phyloP scores from a whole-genome alignment of 2,888 invertebrate genomes.

The Aromia moschata region DNA sequence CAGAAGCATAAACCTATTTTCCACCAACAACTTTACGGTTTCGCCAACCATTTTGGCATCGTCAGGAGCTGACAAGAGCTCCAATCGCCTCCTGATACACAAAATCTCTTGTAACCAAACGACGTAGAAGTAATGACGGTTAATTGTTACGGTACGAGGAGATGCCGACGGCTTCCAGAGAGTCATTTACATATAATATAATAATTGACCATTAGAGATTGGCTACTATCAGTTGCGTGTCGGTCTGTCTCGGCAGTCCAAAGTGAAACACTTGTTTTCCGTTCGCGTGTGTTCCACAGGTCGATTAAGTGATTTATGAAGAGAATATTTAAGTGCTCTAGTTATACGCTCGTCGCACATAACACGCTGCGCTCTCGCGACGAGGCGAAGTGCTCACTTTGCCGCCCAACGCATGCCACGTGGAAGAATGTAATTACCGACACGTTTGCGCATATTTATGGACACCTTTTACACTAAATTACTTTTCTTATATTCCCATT shows the following conservation, averaged over 20 bases:
- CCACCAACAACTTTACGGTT: too few species aligned
- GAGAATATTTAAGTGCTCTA: conserved; percentile 46
- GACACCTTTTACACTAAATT: conserved; percentile 32
- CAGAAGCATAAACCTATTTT: too few species aligned
- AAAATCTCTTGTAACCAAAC: too few species aligned
- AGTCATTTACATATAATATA: conserved; percentile 16
- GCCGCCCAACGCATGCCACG: conserved; percentile 39
- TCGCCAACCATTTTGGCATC: too few species aligned
- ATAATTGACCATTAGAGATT: conserved; percentile 23
- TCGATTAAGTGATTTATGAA: conserved; percentile 49
- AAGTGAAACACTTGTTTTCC: conserved; percentile 24
- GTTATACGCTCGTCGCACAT: conserved; percentile 44
- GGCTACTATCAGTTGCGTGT: conserved; percentile 15
- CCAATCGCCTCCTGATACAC: too few species aligned
- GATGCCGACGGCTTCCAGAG: neutral
- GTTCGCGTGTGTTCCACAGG: conserved; percentile 35
- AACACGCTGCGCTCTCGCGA: conserved; percentile 30
- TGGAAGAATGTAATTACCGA: conserved; percentile 43
- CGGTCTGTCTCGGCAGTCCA: conserved; percentile 18
- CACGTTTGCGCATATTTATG: conserved; percentile 44
- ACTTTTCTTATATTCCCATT: conserved; percentile 23
- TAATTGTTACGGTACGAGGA: neutral
- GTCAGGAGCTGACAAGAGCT: too few species aligned
- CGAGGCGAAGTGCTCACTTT: conserved; percentile 29
- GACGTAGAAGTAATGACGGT: neutral